A percentile compares a stretch with the other conserved stretches of the same genome.
Evolutionary conservation across 2,797 vertebrate genomes (phyloP).

Genomic region (Enteromius anoplus): DNA sequence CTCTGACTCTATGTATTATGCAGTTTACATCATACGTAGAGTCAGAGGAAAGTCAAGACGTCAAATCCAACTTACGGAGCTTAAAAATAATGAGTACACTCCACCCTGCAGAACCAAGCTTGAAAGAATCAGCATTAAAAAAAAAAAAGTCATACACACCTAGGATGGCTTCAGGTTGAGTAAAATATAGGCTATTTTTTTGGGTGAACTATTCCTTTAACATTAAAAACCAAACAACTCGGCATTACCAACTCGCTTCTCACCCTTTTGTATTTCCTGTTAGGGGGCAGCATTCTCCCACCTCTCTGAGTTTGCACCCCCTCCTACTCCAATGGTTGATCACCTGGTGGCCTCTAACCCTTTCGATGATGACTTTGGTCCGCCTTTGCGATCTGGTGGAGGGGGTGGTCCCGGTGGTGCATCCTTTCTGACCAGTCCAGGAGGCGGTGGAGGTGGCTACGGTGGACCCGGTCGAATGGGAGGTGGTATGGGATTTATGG

Average conservation of each 20-base stretch:
- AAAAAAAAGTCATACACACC: no score
- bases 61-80: no score
- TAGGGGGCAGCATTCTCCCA: conserved; percentile 94
- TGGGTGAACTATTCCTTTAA: no score
- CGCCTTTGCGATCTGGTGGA: conserved; percentile 81
- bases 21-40: no score
- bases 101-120: no score
- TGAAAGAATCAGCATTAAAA: no score
- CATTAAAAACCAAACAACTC: not conserved
- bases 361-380: conserved; percentile 94
- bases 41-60: no score
- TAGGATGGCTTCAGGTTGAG: no score
- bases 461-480: conserved; percentile 84
- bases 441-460: conserved; percentile 75
- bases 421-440: conserved; percentile 86
- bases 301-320: conserved; percentile 96
- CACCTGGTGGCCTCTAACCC: conserved; percentile 97
- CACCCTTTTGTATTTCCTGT: not conserved
- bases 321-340: conserved; percentile 97
- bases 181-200: no score
- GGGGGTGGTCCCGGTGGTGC: conserved; percentile 75
- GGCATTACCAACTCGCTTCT: not conserved
- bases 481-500: conserved; percentile 79
- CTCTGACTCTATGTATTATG: no score
- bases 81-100: no score